phyloP scores from a whole-genome alignment of 2,888 invertebrate species.

The Acleris emargana region DNA sequence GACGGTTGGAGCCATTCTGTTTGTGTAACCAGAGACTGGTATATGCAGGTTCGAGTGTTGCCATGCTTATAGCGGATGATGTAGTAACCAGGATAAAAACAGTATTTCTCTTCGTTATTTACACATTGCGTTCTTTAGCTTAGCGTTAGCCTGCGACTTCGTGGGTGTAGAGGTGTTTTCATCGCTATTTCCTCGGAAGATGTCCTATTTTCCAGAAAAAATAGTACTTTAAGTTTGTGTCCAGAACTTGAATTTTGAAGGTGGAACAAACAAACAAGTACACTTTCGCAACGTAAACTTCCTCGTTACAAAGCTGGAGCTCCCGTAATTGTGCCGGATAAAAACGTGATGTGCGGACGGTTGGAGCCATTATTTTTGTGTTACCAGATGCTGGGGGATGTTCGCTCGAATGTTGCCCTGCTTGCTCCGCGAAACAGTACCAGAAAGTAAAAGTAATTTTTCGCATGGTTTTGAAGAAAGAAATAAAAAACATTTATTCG shows the following conservation, averaged over 20 bases:
- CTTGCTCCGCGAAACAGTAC: slow-evolving; percentile 17
- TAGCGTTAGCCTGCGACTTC: no score
- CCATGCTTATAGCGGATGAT: slow-evolving; percentile 19
- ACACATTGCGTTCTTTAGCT: not conserved
- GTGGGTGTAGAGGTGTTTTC: no score
- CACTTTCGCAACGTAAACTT: not conserved
- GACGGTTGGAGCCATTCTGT: slow-evolving; percentile 23
- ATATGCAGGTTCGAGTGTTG: slow-evolving; percentile 21
- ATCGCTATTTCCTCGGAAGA: no score
- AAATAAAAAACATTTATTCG: no score
- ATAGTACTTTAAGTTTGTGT: no score
- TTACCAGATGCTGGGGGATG: not conserved
- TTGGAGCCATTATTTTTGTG: slow-evolving; percentile 26
- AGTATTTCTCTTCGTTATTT: slow-evolving; percentile 11
- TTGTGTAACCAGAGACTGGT: slow-evolving; percentile 13
- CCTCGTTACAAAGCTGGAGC: not conserved
- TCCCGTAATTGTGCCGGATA: slow-evolving; percentile 15
- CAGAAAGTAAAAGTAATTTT: not conserved
- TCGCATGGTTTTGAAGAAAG: no score
- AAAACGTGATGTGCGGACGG: slow-evolving; percentile 21
- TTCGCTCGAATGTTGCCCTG: slow-evolving; percentile 19
- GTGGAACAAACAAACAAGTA: no score
- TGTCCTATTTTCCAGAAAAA: no score
- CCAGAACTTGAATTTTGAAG: no score
- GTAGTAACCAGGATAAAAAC: not conserved